A percentile compares a stretch with the other conserved stretches of the same genome.
phyloP scores from a whole-genome alignment of 2,113 vertebrate genomes.

The Numenius arquata region DNA sequence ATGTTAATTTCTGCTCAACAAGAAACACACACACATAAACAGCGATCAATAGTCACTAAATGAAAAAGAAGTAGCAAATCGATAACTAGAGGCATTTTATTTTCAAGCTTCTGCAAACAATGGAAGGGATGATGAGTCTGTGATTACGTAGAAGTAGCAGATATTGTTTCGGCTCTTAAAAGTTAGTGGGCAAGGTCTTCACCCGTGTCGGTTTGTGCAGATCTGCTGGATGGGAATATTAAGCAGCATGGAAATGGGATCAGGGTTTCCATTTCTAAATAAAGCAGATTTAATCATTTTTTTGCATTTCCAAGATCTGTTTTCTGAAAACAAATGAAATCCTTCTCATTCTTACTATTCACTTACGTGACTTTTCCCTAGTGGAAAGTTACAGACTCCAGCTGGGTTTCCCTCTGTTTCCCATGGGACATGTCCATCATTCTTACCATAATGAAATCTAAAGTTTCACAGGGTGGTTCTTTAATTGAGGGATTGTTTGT shows the following conservation, averaged over 20 bases:
- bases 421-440: fast-evolving
- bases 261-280: background rate
- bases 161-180: background rate
- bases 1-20: constrained; percentile 51
- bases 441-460: background rate
- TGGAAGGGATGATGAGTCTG: background rate
- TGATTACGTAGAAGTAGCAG: background rate
- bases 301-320: background rate
- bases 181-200: background rate
- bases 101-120: constrained; percentile 44
- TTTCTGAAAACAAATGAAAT: background rate
- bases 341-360: background rate
- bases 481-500: background rate
- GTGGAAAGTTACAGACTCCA: background rate
- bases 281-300: background rate
- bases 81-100: constrained; percentile 25
- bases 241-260: background rate
- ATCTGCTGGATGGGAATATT: background rate
- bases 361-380: background rate
- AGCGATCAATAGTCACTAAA: constrained; percentile 32
- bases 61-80: constrained; percentile 51
- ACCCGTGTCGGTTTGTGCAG: background rate
- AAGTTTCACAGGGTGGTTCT: background rate
- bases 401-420: background rate
- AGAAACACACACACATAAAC: constrained; percentile 4